Base-by-base conservation (phyloP, 2,888 invertebrate genomes). In the Cetonia aurata region DNA sequence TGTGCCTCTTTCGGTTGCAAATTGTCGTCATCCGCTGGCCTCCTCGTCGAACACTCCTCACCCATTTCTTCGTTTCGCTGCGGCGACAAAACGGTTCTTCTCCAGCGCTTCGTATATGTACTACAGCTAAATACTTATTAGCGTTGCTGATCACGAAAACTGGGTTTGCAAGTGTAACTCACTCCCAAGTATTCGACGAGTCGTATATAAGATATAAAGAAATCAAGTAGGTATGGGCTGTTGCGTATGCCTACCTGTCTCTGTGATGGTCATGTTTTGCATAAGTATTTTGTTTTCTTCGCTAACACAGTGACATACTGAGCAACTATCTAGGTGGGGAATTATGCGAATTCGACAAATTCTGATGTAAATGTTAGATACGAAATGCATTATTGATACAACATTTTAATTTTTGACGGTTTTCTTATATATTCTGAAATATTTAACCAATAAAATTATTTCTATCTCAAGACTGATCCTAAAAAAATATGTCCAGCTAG, bases 81-180 rank as follows among this genome's bases (percentile, higher is more conserved):
- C 10, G 31, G 10, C 15, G 56, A n/a, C 2, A 13, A 48, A 62
- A 62, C 48, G 48, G 60, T 62, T 62, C 60, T 62, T 31, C n/a
- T n/a, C n/a, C n/a, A n/a, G n/a, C n/a, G n/a, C n/a, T 13, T 46
- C 48, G 46, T 33, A 17, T 33, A 33, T 6, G 33, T 33, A 33
- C 33, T 6, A 33, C n/a, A n/a, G n/a, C 6, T 33, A 33, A 25
- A 15, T 62, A 33, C 60, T 33, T 62, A 62, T 48, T 48, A 33
- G 48, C 4, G n/a, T 62, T 62, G 46, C 60, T 33, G 60, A 62
- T 62, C 60, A 62, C 60, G 60, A 62, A 62, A 62, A 48, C 60
- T 62, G 48, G 46, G 60, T 62, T 62, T 62, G 50, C 60, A 48
- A 46, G 60, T 62, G 31, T 48, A 13, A 19, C 60, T 15, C 17